These are phyloP conservation scores for Thamnophis elegans DNA, from an alignment of 2,797 vertebrate genomes.

Conservation along the genomic window DNA sequence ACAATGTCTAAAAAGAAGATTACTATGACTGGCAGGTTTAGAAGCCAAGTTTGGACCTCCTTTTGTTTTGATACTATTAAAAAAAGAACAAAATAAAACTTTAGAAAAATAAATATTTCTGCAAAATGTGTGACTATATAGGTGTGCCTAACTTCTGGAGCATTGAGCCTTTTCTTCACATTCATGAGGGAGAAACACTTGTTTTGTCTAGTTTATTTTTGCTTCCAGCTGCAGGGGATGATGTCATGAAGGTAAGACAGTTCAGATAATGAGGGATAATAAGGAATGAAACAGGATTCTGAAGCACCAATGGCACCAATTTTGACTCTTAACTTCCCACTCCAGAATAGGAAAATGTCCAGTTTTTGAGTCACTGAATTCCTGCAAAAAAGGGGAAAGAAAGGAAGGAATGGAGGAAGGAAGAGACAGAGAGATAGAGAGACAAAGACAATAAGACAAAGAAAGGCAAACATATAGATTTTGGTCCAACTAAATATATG, in stretches of 20 bases:
- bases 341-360: not conserved
- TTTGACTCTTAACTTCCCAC: not conserved
- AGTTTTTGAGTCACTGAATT: not conserved
- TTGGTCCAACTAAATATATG: not conserved
- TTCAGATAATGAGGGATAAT: not conserved
- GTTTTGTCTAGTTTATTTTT: not conserved
- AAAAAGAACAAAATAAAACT: not conserved
- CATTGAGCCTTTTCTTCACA: not conserved
- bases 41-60: not conserved
- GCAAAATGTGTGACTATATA: not conserved
- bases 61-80: not conserved
- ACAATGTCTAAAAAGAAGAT: not conserved
- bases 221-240: not conserved
- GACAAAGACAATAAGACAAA: not conserved
- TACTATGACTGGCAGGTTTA: not conserved
- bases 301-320: not conserved
- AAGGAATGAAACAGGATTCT: not conserved
- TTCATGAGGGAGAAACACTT: not conserved
- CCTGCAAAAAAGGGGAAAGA: not conserved
- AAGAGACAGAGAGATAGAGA: not conserved
- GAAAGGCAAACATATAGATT: not conserved
- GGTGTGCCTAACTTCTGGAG: not conserved
- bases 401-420: rapidly evolving
- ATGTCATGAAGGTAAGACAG: not conserved
- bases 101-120: not conserved